phyloP scores from a whole-genome alignment of 2,797 vertebrate genomes.

The Lemur catta region DNA sequence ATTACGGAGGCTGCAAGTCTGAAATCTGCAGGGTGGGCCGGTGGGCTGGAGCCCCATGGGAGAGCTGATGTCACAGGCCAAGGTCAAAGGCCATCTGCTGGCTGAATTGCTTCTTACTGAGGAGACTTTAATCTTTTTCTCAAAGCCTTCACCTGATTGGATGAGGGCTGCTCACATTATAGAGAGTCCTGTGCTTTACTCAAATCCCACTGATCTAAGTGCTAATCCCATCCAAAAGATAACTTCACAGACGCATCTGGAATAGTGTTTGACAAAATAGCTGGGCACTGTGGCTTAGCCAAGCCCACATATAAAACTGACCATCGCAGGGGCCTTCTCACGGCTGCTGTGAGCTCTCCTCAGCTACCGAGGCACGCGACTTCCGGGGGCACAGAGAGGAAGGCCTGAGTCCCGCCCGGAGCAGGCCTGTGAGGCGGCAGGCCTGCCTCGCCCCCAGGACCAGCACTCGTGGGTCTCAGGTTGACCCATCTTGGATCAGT shows the following conservation, averaged over 20 bases:
- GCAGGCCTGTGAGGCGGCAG: rapidly evolving
- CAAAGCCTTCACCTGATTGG: neutral
- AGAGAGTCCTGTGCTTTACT: neutral
- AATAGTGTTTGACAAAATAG: neutral
- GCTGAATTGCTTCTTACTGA: neutral
- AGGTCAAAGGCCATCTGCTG: neutral
- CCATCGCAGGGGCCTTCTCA: no score
- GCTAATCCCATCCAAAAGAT: neutral
- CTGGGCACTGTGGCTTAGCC: neutral
- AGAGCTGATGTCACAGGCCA: rapidly evolving
- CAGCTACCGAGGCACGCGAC: rapidly evolving
- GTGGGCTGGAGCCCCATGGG: neutral
- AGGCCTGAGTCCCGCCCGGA: neutral
- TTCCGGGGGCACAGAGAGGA: rapidly evolving
- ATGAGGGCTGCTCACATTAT: no score
- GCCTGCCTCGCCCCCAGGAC: rapidly evolving
- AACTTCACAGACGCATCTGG: neutral
- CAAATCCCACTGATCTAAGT: neutral
- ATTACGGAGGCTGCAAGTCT: no score
- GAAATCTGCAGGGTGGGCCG: no score
- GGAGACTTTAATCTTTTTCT: neutral
- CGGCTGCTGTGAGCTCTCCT: rapidly evolving
- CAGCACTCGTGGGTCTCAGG: rapidly evolving
- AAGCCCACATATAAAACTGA: neutral
- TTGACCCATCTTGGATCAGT: neutral